Conservation (phyloP, 2,113 vertebrate genomes). For the Pagrus major region DNA sequence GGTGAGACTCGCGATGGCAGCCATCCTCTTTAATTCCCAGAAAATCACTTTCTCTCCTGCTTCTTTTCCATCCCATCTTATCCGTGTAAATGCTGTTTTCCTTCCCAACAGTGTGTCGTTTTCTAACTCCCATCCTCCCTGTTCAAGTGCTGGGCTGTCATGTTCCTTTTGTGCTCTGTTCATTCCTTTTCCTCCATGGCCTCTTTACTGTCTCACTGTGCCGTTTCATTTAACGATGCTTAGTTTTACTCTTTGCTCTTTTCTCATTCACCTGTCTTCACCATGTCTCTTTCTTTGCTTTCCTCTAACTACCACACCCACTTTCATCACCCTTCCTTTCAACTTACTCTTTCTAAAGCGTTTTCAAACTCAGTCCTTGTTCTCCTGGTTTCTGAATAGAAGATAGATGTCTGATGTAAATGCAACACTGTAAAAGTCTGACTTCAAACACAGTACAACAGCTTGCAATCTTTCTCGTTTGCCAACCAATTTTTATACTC, state of each 20-base stretch:
- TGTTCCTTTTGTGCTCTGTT: constrained; percentile 30
- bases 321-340: constrained; percentile 17
- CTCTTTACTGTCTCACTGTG: constrained; percentile 24
- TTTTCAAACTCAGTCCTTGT: constrained; percentile 20
- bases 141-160: constrained; percentile 31
- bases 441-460: constrained; percentile 26
- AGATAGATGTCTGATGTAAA: constrained; percentile 30
- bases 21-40: constrained; percentile 40
- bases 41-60: constrained; percentile 48
- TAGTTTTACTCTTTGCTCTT: not conserved
- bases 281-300: not conserved
- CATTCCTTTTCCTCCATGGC: constrained; percentile 6
- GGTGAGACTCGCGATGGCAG: constrained; percentile 31
- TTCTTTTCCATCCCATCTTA: constrained; percentile 19
- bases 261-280: not conserved
- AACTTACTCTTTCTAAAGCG: not conserved
- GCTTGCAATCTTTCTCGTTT: not conserved
- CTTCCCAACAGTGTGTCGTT: constrained; percentile 13
- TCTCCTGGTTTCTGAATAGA: constrained; percentile 4
- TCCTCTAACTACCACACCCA: not conserved
- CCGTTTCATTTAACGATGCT: constrained; percentile 21
- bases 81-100: constrained; percentile 40
- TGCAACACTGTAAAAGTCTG: constrained; percentile 12
- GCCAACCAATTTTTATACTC: not conserved
- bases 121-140: constrained; percentile 39